Percentiles rank a stretch among this genome's conserved stretches.
Evolutionary conservation across 2,888 invertebrate genomes (phyloP).

Genomic region (Biston betularia): DNA sequence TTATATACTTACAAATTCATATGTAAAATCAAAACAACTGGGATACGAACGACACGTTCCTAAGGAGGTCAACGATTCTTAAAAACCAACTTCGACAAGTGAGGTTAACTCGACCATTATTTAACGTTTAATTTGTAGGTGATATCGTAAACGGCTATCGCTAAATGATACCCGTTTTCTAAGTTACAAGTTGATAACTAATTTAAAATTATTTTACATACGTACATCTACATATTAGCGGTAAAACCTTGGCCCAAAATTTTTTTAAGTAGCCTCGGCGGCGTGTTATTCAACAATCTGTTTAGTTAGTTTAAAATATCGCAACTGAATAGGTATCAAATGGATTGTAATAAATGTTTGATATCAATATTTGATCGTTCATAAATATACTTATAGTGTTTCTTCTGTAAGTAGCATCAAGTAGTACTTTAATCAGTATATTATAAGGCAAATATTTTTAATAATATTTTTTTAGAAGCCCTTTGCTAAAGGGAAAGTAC

Average conservation of each 20-base stretch:
- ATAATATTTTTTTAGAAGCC: too few relatives aligned
- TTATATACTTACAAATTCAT: slow-evolving; percentile 62
- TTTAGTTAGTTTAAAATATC: slow-evolving; percentile 72
- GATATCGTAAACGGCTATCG: slow-evolving; percentile 33
- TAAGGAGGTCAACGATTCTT: slow-evolving; percentile 44
- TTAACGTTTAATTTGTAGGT: slow-evolving; percentile 32
- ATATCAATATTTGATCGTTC: slow-evolving; percentile 19
- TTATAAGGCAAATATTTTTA: neutral
- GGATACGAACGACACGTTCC: slow-evolving; percentile 45
- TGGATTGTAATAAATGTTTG: slow-evolving; percentile 49
- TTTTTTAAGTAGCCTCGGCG: slow-evolving; percentile 70
- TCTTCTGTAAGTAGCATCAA: neutral
- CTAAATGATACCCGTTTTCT: slow-evolving; percentile 59
- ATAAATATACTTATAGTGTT: neutral
- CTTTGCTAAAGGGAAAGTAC: neutral
- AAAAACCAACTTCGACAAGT: slow-evolving; percentile 38
- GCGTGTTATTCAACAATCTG: slow-evolving; percentile 72
- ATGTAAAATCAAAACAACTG: slow-evolving; percentile 50
- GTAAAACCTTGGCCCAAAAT: slow-evolving; percentile 81
- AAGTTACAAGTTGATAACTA: slow-evolving; percentile 57
- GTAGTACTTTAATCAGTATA: neutral
- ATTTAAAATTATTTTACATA: slow-evolving; percentile 69
- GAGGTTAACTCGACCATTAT: slow-evolving; percentile 52
- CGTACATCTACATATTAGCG: slow-evolving; percentile 76
- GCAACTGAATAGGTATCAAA: slow-evolving; percentile 59